Conservation (phyloP, 1,140 invertebrate genomes). For the Zaprionus taronus region DNA sequence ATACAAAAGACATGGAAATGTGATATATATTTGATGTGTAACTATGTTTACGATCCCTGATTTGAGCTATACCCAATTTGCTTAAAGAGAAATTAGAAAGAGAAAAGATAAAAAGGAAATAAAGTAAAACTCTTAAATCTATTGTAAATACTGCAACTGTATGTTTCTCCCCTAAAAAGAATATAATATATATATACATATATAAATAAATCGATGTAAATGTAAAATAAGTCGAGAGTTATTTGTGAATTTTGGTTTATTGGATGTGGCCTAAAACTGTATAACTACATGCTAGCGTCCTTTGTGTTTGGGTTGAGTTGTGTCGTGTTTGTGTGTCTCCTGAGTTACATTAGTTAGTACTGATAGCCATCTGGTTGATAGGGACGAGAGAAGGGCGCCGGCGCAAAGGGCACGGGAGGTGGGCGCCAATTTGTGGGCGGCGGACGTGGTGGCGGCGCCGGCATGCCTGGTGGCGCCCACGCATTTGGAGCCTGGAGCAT, state of each 20-base stretch:
- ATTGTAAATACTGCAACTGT: slow-evolving; percentile 79
- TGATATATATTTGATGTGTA: no score
- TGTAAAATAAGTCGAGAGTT: not conserved
- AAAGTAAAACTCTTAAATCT: slow-evolving; percentile 41
- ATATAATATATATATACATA: slow-evolving; percentile 9
- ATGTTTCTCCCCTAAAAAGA: slow-evolving; percentile 52
- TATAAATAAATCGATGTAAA: not conserved
- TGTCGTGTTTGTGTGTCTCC: not conserved
- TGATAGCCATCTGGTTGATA: slow-evolving; percentile 77
- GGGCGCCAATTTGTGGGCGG: slow-evolving; percentile 84
- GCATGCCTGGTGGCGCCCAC: slow-evolving; percentile 85
- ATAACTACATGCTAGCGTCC: slow-evolving; percentile 46
- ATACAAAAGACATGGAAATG: no score
- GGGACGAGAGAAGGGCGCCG: slow-evolving; percentile 69
- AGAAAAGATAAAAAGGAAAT: not conserved
- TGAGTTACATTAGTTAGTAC: slow-evolving; percentile 47
- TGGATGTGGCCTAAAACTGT: slow-evolving; percentile 43
- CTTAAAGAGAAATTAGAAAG: slow-evolving; percentile 38
- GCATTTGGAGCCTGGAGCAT: slow-evolving; percentile 84
- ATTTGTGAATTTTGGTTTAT: slow-evolving; percentile 26
- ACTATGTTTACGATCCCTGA: no score
- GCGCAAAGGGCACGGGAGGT: slow-evolving; percentile 85
- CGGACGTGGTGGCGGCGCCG: slow-evolving; percentile 86
- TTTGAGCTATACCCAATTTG: slow-evolving; percentile 28
- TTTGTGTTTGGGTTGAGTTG: not conserved